These are phyloP conservation scores for Sclerurus mexicanus DNA, from an alignment of 2,113 vertebrate genomes.

Conservation along the genomic window DNA sequence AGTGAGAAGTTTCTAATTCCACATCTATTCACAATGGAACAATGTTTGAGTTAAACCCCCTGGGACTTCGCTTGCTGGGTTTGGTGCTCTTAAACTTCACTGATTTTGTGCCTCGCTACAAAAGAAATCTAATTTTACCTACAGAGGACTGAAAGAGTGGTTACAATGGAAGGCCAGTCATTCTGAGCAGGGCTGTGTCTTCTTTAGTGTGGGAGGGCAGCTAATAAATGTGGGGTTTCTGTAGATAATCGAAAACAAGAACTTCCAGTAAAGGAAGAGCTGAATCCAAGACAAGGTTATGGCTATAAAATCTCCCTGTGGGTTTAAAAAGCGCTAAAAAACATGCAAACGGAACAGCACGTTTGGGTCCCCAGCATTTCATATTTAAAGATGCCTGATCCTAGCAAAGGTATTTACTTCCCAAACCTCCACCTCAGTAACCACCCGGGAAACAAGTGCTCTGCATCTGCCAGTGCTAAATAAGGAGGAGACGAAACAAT, in stretches of 20 bases:
- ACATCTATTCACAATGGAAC: neutral
- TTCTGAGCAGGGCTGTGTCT: neutral
- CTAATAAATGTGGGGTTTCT: neutral
- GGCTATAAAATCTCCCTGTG: neutral
- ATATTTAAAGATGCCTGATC: neutral
- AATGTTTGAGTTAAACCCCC: neutral
- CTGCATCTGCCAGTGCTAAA: neutral
- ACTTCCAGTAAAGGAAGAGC: neutral
- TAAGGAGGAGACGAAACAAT: neutral
- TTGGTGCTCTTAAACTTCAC: neutral
- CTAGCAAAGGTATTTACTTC: neutral
- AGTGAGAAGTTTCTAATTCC: neutral
- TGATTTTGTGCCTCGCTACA: neutral
- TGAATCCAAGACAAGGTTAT: neutral
- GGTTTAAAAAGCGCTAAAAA: neutral
- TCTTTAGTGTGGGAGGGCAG: neutral
- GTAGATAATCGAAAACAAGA: neutral
- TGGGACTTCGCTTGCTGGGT: neutral
- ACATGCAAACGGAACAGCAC: neutral
- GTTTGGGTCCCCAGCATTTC: neutral
- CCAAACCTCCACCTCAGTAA: neutral
- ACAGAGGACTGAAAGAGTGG: neutral
- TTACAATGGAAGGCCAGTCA: neutral
- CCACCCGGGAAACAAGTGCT: neutral
- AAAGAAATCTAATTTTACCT: neutral